These are phyloP conservation scores for Etheostoma spectabile DNA, from an alignment of 2,113 vertebrate genomes.

Conservation along the genomic window DNA sequence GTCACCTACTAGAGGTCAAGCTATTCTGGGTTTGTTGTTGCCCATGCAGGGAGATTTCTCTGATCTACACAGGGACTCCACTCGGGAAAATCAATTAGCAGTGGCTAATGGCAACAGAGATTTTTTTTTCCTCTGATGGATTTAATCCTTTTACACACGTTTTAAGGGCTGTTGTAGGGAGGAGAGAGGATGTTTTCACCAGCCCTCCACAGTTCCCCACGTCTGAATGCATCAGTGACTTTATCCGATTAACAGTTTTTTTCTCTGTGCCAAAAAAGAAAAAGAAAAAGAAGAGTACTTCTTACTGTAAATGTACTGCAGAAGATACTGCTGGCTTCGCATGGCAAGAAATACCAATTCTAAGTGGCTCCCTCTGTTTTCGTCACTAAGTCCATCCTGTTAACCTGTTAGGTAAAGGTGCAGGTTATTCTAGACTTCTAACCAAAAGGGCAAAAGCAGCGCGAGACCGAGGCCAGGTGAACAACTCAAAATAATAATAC, in stretches of 20 bases:
- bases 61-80: constrained; percentile 15
- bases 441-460: neutral
- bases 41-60: neutral
- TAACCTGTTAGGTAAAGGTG: neutral
- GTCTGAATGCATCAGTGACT: constrained; percentile 35
- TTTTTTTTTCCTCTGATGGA: constrained; percentile 16
- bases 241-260: constrained; percentile 29
- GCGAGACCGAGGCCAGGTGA: constrained; percentile 16
- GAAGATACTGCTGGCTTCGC: neutral
- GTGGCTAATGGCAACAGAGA: constrained; percentile 30
- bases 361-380: neutral
- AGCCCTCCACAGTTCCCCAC: constrained; percentile 10
- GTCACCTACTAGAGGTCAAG: constrained; percentile 29
- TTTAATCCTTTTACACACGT: constrained; percentile 58
- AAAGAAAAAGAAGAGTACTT: neutral
- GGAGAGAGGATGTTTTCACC: constrained; percentile 8
- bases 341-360: neutral
- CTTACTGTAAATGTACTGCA: constrained; percentile 6
- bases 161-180: constrained; percentile 18
- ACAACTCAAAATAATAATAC: neutral
- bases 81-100: constrained; percentile 53
- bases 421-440: constrained; percentile 3
- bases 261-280: neutral
- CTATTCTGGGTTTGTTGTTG: constrained; percentile 1
- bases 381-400: neutral